Conservation (phyloP, 2,113 vertebrate species). For the Mola mola region DNA sequence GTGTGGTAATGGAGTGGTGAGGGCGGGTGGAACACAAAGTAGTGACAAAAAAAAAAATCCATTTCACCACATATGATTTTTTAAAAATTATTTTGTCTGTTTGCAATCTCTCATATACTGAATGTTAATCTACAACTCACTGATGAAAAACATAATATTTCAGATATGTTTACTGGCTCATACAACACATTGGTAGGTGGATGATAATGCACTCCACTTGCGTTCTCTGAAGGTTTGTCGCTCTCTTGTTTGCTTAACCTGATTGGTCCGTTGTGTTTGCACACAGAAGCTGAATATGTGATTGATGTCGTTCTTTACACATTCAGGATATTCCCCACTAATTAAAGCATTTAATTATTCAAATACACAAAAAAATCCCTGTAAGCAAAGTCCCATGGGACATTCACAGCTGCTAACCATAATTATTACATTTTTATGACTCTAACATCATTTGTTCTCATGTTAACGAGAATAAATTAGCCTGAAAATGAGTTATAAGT, state of each 20-base stretch:
- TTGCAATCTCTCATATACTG: not conserved
- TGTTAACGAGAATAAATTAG: not conserved
- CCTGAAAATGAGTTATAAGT: slow-evolving; percentile 28
- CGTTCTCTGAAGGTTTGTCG: slow-evolving; percentile 26
- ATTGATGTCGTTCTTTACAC: not conserved
- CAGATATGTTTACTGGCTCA: not conserved
- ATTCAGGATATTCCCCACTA: not conserved
- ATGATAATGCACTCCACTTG: slow-evolving; percentile 5
- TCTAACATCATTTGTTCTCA: too few relatives aligned
- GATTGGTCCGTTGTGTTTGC: slow-evolving; percentile 29
- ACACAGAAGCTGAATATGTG: not conserved
- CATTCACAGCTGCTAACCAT: not conserved
- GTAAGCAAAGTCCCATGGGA: too few relatives aligned
- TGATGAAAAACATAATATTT: not conserved
- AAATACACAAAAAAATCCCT: not conserved
- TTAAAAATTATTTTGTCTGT: not conserved
- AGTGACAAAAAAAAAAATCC: not conserved
- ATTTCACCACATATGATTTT: not conserved
- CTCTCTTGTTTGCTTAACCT: slow-evolving; percentile 47
- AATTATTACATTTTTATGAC: not conserved
- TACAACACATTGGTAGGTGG: not conserved
- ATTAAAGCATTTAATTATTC: not conserved
- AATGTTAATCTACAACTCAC: not conserved
- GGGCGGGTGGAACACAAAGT: not conserved
- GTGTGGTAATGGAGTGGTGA: not conserved